A percentile compares a stretch with the other conserved stretches of the same genome.
Conservation (phyloP, 2,888 invertebrate genomes). For the Gastrophysa polygoni region DNA sequence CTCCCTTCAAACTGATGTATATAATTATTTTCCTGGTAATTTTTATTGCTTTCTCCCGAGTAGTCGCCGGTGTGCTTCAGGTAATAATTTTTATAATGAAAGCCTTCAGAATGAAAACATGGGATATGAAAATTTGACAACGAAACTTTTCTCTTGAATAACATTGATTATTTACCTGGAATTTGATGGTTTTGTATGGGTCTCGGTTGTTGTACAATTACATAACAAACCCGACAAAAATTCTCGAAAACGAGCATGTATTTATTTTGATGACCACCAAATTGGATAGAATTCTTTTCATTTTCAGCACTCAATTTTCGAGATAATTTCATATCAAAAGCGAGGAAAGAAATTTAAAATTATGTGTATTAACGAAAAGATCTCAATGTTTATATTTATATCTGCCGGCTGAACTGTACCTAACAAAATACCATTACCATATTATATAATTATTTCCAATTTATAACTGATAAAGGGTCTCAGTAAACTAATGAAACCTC, state of each 20-base stretch:
- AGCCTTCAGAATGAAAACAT: slow-evolving; percentile 35
- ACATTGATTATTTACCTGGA: slow-evolving; percentile 24
- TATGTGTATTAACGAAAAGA: too few relatives aligned
- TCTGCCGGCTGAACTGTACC: too few relatives aligned
- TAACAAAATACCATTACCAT: too few relatives aligned
- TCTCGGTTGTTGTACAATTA: not conserved
- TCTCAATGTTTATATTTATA: too few relatives aligned
- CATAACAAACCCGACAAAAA: not conserved
- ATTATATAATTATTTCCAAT: too few relatives aligned
- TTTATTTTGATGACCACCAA: not conserved
- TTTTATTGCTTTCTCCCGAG: slow-evolving; percentile 42
- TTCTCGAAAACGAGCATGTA: not conserved
- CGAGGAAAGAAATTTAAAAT: not conserved
- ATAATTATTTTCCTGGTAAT: slow-evolving; percentile 51
- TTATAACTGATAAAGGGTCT: too few relatives aligned
- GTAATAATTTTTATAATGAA: slow-evolving; percentile 50
- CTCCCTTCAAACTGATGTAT: slow-evolving; percentile 52
- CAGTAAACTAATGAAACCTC: too few relatives aligned
- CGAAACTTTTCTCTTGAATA: slow-evolving; percentile 57
- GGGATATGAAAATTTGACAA: slow-evolving; percentile 42
- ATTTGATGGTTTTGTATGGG: slow-evolving; percentile 8
- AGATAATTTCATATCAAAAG: not conserved
- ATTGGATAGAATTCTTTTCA: not conserved
- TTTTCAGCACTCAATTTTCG: not conserved
- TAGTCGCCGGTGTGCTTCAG: slow-evolving; percentile 40